Conservation (phyloP, 2,113 vertebrate species). For the Acanthochromis polyacanthus region DNA sequence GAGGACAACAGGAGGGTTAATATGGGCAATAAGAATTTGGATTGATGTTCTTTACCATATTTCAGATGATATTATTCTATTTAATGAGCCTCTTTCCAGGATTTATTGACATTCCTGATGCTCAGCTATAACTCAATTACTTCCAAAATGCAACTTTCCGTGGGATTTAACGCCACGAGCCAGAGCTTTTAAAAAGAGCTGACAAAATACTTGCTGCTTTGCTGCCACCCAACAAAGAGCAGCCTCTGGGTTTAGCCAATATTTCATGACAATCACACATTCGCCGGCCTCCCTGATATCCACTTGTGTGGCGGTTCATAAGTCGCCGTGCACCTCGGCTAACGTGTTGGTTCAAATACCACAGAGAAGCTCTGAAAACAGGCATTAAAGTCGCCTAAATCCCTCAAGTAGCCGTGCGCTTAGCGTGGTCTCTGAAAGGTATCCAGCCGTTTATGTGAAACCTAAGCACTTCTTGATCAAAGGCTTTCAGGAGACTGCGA, state of each 20-base stretch:
- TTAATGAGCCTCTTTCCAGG: neutral
- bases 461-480: constrained; percentile 82
- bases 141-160: neutral
- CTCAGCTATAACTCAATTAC: neutral
- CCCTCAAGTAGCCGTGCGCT: constrained; percentile 75
- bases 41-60: neutral
- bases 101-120: constrained; percentile 10
- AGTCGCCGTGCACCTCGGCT: constrained; percentile 63
- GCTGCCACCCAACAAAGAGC: constrained; percentile 21
- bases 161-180: constrained; percentile 10
- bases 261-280: constrained; percentile 35
- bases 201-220: constrained; percentile 38
- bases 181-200: constrained; percentile 17
- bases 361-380: constrained; percentile 77
- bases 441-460: constrained; percentile 79
- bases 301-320: constrained; percentile 73
- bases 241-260: constrained; percentile 18
- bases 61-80: neutral
- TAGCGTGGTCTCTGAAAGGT: constrained; percentile 79
- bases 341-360: constrained; percentile 79
- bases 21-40: neutral
- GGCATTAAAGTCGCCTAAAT: constrained; percentile 78
- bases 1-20: too few species aligned
- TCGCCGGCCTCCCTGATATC: constrained; percentile 38
- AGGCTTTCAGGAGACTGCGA: constrained; percentile 73